These are phyloP conservation scores for Adelosebastes latens DNA, from an alignment of 2,797 vertebrate species.

Conservation along the genomic window DNA sequence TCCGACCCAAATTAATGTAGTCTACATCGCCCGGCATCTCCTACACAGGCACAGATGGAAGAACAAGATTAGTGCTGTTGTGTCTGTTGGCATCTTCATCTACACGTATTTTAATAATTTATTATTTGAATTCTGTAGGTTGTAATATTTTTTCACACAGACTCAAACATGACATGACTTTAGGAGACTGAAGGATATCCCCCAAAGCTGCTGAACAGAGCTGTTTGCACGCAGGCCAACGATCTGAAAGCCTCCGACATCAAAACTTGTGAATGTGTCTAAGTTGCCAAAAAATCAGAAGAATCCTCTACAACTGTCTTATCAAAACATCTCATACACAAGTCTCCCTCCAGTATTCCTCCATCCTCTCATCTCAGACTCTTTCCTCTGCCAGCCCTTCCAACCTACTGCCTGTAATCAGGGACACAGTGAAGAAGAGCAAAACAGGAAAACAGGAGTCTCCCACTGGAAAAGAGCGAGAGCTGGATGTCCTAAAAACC, in stretches of 20 bases:
- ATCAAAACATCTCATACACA: constrained; percentile 16
- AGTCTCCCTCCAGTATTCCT: constrained; percentile 10
- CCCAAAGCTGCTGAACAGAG: background rate
- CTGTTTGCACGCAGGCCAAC: background rate
- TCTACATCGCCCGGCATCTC: constrained; percentile 86
- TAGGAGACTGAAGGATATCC: background rate
- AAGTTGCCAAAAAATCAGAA: constrained; percentile 24
- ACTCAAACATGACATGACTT: constrained; percentile 6
- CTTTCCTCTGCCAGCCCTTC: constrained; percentile 8
- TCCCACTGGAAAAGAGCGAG: constrained; percentile 27
- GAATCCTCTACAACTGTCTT: background rate
- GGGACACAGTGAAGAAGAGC: constrained; percentile 21
- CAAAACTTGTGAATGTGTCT: constrained; percentile 1
- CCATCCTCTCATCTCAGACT: constrained; percentile 19
- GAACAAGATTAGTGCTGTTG: constrained; percentile 3
- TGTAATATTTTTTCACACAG: constrained; percentile 23
- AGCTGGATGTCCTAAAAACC: constrained; percentile 52
- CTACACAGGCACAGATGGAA: constrained; percentile 60
- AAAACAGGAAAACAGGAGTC: constrained; percentile 49
- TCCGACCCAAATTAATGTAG: constrained; percentile 81
- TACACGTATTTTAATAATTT: constrained; percentile 36
- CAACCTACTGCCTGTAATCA: constrained; percentile 33
- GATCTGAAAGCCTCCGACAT: constrained; percentile 2
- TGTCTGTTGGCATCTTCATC: constrained; percentile 10
- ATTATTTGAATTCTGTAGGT: constrained; percentile 1